Conservation (phyloP, 2,797 vertebrate genomes). For the Euphonia xanthogaster region DNA sequence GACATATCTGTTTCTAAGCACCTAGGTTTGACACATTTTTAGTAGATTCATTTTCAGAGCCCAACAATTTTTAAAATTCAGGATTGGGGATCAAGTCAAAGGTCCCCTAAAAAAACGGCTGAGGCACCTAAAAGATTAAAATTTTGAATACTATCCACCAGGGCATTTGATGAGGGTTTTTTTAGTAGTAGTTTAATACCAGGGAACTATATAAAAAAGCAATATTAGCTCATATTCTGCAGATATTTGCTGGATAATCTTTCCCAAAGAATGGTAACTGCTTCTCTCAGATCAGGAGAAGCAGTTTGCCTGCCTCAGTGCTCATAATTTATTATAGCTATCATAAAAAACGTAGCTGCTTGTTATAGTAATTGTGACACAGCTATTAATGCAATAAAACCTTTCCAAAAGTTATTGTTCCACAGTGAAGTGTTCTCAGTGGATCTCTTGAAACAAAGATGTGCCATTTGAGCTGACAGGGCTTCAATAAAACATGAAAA, state of each 20-base stretch:
- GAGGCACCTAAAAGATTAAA: neutral
- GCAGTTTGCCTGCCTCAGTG: neutral
- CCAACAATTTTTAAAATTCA: neutral
- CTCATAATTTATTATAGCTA: conserved; percentile 18
- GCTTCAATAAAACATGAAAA: conserved; percentile 25
- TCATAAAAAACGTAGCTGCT: neutral
- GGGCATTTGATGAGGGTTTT: neutral
- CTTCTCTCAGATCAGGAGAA: neutral
- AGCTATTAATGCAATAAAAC: conserved; percentile 36
- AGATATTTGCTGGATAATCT: neutral
- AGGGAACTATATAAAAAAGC: neutral
- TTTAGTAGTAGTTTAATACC: neutral
- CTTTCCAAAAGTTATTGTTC: conserved; percentile 23
- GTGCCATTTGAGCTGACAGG: neutral
- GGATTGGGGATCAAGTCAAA: neutral
- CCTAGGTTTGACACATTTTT: neutral
- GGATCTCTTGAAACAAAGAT: conserved; percentile 39
- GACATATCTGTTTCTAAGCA: neutral
- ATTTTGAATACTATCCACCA: neutral
- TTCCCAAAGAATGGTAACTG: neutral
- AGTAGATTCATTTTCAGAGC: neutral
- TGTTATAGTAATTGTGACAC: conserved; percentile 41
- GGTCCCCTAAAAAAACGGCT: neutral
- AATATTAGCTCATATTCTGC: neutral
- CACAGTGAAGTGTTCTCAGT: conserved; percentile 21